Evolutionary conservation across 1,140 invertebrate species (phyloP).

Genomic region (Leguminivora glycinivorella): DNA sequence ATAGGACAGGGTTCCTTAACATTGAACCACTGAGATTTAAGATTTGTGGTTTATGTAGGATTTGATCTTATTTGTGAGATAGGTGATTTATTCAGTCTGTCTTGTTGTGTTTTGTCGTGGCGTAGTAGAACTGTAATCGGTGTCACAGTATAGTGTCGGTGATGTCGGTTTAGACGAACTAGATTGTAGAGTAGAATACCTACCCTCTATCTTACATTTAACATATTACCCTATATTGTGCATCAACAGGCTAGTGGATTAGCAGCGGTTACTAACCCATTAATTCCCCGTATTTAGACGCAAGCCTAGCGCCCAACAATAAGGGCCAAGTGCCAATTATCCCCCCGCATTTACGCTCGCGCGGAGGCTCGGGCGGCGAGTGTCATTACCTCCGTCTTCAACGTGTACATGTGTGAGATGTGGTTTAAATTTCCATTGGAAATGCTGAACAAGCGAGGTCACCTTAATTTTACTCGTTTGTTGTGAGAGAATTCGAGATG

Average conservation of each 20-base stretch:
- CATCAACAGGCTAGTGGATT: background rate
- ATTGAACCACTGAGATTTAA: background rate
- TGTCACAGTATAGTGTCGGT: too few relatives aligned
- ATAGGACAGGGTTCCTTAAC: background rate
- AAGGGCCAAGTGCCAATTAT: constrained; percentile 26
- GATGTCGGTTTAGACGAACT: too few relatives aligned
- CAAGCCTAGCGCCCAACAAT: constrained; percentile 5
- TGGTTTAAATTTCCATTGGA: constrained; percentile 14
- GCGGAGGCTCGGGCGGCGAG: background rate
- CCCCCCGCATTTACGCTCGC: background rate
- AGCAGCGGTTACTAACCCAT: constrained; percentile 3
- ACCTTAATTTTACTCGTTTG: background rate
- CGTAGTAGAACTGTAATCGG: too few relatives aligned
- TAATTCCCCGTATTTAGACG: constrained; percentile 18
- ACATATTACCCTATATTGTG: background rate
- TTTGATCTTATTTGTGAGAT: too few relatives aligned
- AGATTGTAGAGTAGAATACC: too few relatives aligned
- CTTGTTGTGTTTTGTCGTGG: too few relatives aligned
- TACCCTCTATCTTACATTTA: too few relatives aligned
- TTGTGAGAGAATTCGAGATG: background rate
- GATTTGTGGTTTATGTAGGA: too few relatives aligned
- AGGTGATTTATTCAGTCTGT: too few relatives aligned
- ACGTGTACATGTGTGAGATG: background rate
- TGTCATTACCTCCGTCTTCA: constrained; percentile 20
- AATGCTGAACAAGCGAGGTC: background rate